Evolutionary conservation across 2,888 invertebrate species (phyloP), one percentile per base, ranked within the genome.

Genomic region (Blastobasis lacticolella): DNA sequence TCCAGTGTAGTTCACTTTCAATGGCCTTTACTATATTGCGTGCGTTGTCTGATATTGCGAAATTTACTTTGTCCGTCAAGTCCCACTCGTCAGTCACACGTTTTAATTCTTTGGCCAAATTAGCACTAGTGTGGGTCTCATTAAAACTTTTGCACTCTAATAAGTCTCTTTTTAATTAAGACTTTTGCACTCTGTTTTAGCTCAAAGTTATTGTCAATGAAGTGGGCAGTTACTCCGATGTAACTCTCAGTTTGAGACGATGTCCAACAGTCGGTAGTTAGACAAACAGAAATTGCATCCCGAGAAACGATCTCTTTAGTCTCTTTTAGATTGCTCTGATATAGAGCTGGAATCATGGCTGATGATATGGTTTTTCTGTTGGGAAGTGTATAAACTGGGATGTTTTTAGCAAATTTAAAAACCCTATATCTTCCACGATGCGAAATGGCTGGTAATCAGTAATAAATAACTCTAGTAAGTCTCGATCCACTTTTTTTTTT

Each of bases 21-120:
- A 60, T 47, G 5, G 54, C 59, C 38, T 56, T 61, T 4, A 48
- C 51, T 4, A 61, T 50, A 46, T 61, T 63, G 1, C 48, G 10
- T 3, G 57, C 60, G 51, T 60, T 61, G 41, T 50, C 49, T 23
- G 49, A 53, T 5, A 63, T 53, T 5, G 51, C 52, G 52, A 63
- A 60, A 50, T 58, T 58, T 10, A 54, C 23, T 57, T 60, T 57
- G 10, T 49, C 23, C 42, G 51, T 51, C 36, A 58, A 38, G 7
- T 37, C 37, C 47, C 47, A 56, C 37, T 53, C 49, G 38, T 50
- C 52, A 9, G 40, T 46, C 38, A 52, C 37, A 8, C 47, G 8
- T n/a, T 47, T 47, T 40, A 40, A 40, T 40, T 40, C 40, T 8
- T 40, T 40, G 40, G 40, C 40, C 8, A 40, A 40, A 40, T 40